Evolutionary conservation across 2,797 vertebrate species (phyloP).

Genomic region (Gephyroberyx darwinii): DNA sequence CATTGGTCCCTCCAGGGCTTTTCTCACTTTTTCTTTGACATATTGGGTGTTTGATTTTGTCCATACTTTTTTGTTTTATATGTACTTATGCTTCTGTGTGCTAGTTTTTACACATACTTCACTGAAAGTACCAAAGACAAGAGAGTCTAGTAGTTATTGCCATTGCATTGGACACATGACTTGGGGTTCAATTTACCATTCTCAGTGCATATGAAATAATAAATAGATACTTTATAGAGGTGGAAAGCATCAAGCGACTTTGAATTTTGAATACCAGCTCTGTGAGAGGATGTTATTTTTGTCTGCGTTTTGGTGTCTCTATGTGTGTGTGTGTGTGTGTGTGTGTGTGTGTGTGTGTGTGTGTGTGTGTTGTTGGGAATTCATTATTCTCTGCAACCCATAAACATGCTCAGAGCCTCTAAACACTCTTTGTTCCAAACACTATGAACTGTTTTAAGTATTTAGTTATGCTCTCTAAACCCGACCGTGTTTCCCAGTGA

Average conservation of each 20-base stretch:
- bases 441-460: slow-evolving; percentile 12
- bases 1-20: neutral
- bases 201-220: slow-evolving; percentile 61
- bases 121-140: slow-evolving; percentile 27
- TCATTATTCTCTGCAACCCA: too few species aligned
- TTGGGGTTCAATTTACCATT: slow-evolving; percentile 41
- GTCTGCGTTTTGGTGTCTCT: slow-evolving; percentile 9
- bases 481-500: slow-evolving; percentile 6
- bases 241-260: slow-evolving; percentile 60
- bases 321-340: neutral
- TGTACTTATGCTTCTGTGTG: neutral
- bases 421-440: slow-evolving; percentile 19
- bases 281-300: slow-evolving; percentile 49
- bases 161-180: slow-evolving; percentile 23
- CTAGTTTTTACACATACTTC: neutral
- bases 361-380: too few species aligned
- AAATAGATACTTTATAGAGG: slow-evolving; percentile 58
- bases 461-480: slow-evolving; percentile 37
- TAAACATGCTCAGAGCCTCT: slow-evolving; percentile 9
- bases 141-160: slow-evolving; percentile 18
- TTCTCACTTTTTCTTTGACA: neutral
- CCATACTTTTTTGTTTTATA: slow-evolving; percentile 1
- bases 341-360: slow-evolving; percentile 6
- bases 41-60: neutral
- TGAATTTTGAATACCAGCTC: slow-evolving; percentile 64